Evolutionary conservation across 2,113 vertebrate genomes (phyloP), one percentile per base, ranked within the genome.

Genomic region (Machaerirhynchus nigripectus): DNA sequence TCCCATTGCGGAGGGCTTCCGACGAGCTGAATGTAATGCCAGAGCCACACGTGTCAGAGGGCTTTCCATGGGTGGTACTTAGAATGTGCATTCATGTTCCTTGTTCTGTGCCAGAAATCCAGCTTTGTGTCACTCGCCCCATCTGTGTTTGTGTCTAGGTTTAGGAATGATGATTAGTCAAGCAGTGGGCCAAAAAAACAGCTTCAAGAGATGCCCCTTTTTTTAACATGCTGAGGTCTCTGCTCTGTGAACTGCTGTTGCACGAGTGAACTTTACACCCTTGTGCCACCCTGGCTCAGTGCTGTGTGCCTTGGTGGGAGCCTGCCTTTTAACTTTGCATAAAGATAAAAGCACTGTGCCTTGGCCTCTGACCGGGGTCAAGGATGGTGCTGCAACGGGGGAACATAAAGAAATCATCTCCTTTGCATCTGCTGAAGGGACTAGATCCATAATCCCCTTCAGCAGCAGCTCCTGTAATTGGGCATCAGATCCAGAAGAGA

Each of bases 341-440:
- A 27, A 74, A 88, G 60, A 30, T 39, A n/a, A 30, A 50, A 74
- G n/a, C 63, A 30, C 7, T 0, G 2, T 53, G 37, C 56, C 23
- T 47, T 82, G 86, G 31, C 42, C 64, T 88, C 76, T 95, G 33
- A 2, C 87, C 80, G 67, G 67, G 60, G 63, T 53, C 47, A 65
- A 28, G n/a, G 16, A 31, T 63, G 73, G 23, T 92, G 61, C 83
- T 89, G 52, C 69, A 44, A 0, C 14, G 68, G 56, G 88, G 37
- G 49, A 75, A 30, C n/a, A 24, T 23, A 13, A 31, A 42, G 10
- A 0, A 0, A 18, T 55, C 40, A 20, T 77, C 39, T 71, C 23
- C 37, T 81, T 78, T 86, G 50, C 18, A 11, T 49, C 70, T 73
- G 22, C 84, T 68, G 39, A 18, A 46, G 31, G 20, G 35, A 30